Evolutionary conservation across 1,140 invertebrate genomes (phyloP), one percentile per base, ranked within the genome.

Genomic region (Drosophila orena): DNA sequence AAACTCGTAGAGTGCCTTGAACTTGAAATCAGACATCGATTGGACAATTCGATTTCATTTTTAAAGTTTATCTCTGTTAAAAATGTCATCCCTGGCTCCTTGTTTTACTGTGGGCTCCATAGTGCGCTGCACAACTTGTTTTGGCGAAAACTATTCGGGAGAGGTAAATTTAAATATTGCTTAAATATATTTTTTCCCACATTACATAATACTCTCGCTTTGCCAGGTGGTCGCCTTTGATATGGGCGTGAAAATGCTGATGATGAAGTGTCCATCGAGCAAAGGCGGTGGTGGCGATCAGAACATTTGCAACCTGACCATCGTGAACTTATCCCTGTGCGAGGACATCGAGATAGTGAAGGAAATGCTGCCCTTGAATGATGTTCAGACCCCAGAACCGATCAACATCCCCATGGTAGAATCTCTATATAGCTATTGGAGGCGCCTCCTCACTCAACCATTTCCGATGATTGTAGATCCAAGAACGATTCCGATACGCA

Each of bases 71-170:
- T 42, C 10, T 46, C 10, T 27, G 12, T n/a, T n/a, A n/a, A 55
- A 49, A 44, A 70, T 70, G 65, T 46, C 42, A 2, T 58, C 55
- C 4, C 4, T 73, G 27, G 20, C 27, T 40, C 56, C 70, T 3
- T 72, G 55, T 8, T 73, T 73, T 5, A 72, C 53, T 4, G 2
- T 53, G 8, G 70, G 70, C 4, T 73, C 70, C 3, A 38, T 60
- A 10, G 66, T 72, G 4, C 56, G 70, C 4, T 73, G 70, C 46
- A 52, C 46, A 44, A 84, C 76, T 30, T 84, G 80, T 35, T 84
- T 84, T 53, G 72, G 58, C 0, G 80, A 84, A 1, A 37, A 34
- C 4, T 15, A 60, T 11, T 64, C 34, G 10, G 80, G 80, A 11
- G 77, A 84, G 42, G 80, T 84, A 44, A 17, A 3, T 20, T 0